Evolutionary conservation across 2,888 invertebrate genomes (phyloP), one percentile per base, ranked within the genome.

Genomic region (Scelioninae gen. 1): DNA sequence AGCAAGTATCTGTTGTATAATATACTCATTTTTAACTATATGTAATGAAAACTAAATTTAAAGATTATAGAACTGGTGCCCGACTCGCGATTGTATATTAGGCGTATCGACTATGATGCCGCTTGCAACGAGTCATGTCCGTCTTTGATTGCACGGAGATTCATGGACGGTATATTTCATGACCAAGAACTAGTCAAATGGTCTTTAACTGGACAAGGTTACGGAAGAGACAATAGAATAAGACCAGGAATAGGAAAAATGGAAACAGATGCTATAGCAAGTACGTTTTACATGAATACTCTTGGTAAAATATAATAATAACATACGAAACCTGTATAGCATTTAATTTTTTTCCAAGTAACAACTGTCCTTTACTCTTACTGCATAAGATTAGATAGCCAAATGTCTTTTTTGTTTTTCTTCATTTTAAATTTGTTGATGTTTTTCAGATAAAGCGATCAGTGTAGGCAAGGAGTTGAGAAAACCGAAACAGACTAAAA

Each of bases 201-300:
- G 5, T 60, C 58, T 9, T n/a, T 40, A 1, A 60, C 58, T 11
- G 58, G 58, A 40, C 58, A 60, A 60, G 58, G 58, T 11, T 60
- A 11, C 40, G 58, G 23, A 40, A 60, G 3, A 6, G 5, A 4
- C 5, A 8, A 38, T 38, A 5, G 38, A 38, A 6, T 38, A 8
- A 38, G 38, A 38, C 38, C 38, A 38, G 4, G 4, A 2, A 38
- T 38, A 4, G 38, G 38, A 38, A 38, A 38, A 13, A 32, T 13
- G 8, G 55, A 29, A 11, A 31, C 55, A 11, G 32, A 55, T 55
- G 32, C 29, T 55, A 55, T 55, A 11, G 11, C 13, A 55, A 55
- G 55, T 55, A 55, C 13, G 55, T 16, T 29, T 10, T 6, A n/a
- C 5, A 34, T 34, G 8, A 34, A 34, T 34, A 34, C n/a, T n/a